These are phyloP conservation scores for Ceyx erithaca DNA, from an alignment of 2,797 vertebrate species.

Conservation along the genomic window DNA sequence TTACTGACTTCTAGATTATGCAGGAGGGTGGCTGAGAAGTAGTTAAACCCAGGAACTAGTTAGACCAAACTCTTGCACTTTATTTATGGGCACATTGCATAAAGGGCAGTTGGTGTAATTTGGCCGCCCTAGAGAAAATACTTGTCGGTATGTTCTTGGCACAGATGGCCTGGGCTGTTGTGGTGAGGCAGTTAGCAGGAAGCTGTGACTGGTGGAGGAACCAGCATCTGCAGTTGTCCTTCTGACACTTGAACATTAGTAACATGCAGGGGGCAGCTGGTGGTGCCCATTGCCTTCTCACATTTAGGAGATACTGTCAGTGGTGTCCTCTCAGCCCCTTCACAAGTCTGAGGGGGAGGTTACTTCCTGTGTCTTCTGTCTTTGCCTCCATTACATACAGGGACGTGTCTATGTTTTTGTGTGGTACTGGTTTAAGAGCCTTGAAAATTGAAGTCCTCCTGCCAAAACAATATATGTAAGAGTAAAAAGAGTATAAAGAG, in stretches of 20 bases:
- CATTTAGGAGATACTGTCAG: neutral
- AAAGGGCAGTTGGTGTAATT: neutral
- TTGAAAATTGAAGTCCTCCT: neutral
- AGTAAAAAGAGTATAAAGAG: no score
- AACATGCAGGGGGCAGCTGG: neutral
- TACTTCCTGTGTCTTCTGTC: neutral
- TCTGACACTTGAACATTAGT: neutral
- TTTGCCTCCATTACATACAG: neutral
- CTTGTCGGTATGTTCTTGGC: neutral
- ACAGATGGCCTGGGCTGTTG: neutral
- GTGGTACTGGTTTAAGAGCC: neutral
- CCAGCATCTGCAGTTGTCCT: rapidly evolving
- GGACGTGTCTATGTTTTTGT: neutral
- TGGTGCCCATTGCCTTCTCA: neutral
- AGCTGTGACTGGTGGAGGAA: neutral
- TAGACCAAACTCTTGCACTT: neutral
- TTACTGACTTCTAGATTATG: neutral
- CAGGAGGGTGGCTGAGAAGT: neutral
- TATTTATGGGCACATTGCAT: neutral
- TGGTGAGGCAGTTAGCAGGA: neutral
- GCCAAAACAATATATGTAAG: neutral
- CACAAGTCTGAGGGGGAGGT: neutral
- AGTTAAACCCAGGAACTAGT: neutral
- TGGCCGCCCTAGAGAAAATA: neutral
- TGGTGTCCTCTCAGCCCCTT: rapidly evolving